phyloP scores from a whole-genome alignment of 2,113 vertebrate species.

The Lampris incognitus region DNA sequence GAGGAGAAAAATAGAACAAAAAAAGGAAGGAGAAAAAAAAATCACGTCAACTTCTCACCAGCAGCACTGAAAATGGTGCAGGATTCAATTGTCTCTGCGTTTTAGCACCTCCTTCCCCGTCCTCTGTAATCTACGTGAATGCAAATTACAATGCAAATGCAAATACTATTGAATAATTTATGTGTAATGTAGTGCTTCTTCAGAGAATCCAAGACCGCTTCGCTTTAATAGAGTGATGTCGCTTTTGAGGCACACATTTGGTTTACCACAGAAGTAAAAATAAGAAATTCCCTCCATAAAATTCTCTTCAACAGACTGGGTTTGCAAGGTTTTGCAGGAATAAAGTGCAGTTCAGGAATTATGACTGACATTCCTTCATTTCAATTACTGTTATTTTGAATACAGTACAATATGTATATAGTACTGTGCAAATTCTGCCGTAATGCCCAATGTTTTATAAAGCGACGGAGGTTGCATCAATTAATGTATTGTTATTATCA shows the following conservation, averaged over 20 bases:
- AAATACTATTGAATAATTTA: slow-evolving; percentile 81
- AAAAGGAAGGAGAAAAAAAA: slow-evolving; percentile 70
- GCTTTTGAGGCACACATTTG: slow-evolving; percentile 55
- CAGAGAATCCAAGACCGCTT: slow-evolving; percentile 56
- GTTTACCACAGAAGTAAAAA: slow-evolving; percentile 42
- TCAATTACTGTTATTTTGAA: slow-evolving; percentile 11
- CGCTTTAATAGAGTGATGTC: slow-evolving; percentile 66
- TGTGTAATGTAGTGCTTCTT: slow-evolving; percentile 64
- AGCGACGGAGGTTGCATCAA: slow-evolving; percentile 1
- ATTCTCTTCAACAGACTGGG: slow-evolving; percentile 36
- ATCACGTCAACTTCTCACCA: slow-evolving; percentile 69
- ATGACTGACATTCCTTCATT: slow-evolving; percentile 1
- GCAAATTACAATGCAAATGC: slow-evolving; percentile 80
- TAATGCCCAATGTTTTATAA: not conserved
- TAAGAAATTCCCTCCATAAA: slow-evolving; percentile 28
- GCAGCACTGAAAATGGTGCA: slow-evolving; percentile 64
- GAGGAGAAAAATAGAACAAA: slow-evolving; percentile 71
- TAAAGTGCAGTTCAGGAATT: slow-evolving; percentile 10
- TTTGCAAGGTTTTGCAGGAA: slow-evolving; percentile 39
- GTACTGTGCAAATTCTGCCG: not conserved
- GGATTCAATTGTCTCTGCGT: slow-evolving; percentile 76
- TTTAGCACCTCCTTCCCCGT: slow-evolving; percentile 67
- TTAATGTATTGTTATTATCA: not conserved
- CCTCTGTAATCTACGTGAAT: slow-evolving; percentile 76
- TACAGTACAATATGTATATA: not conserved